Conservation (phyloP, 2,797 vertebrate genomes). For the Astyanax mexicanus region DNA sequence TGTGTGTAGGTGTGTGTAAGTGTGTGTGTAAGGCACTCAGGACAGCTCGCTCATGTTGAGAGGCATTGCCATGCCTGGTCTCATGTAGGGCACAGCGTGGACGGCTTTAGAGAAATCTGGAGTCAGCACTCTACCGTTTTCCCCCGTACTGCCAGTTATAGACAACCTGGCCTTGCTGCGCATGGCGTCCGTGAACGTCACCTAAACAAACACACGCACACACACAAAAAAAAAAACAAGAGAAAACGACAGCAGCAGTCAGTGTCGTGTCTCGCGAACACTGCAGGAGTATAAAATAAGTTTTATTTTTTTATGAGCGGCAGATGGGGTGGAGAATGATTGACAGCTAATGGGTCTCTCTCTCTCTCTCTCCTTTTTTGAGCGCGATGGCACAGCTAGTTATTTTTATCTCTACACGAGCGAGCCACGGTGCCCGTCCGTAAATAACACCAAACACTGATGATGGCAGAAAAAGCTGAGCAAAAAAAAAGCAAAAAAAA, state of each 20-base stretch:
- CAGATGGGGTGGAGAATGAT: constrained; percentile 62
- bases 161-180: constrained; percentile 97
- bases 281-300: constrained; percentile 29
- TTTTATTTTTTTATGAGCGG: constrained; percentile 43
- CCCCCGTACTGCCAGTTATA: constrained; percentile 95
- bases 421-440: constrained; percentile 41
- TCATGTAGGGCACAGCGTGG: constrained; percentile 96
- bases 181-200: constrained; percentile 95
- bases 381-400: constrained; percentile 37
- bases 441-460: constrained; percentile 41
- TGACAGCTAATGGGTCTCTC: constrained; percentile 57
- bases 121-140: constrained; percentile 94
- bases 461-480: constrained; percentile 31
- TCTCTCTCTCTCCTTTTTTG: too few relatives aligned
- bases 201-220: constrained; percentile 77
- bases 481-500: constrained; percentile 28
- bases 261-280: constrained; percentile 8
- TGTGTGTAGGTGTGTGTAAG: constrained; percentile 43
- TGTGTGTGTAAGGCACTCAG: constrained; percentile 81
- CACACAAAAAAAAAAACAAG: constrained; percentile 34
- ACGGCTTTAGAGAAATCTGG: constrained; percentile 93
- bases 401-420: constrained; percentile 41
- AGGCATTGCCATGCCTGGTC: constrained; percentile 99
- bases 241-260: constrained; percentile 13
- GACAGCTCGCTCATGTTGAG: constrained; percentile 91